Evolutionary conservation across 2,113 vertebrate species (phyloP), one percentile per base, ranked within the genome.

Genomic region (Cnemophilus loriae): DNA sequence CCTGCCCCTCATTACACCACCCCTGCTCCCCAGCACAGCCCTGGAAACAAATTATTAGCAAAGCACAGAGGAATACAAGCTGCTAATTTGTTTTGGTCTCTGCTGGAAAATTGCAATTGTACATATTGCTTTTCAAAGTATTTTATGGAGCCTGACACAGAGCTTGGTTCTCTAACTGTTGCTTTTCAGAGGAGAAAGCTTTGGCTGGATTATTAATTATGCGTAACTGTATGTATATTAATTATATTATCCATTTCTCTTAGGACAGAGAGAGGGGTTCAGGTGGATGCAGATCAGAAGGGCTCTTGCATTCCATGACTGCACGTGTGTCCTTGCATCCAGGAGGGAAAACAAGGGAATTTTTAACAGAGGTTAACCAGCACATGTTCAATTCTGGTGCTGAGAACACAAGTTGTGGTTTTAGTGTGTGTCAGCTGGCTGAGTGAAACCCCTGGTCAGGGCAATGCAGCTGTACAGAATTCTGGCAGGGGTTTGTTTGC

Each of bases 71-170:
- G 88, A 93, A 89, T 63, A 76, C 39, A 27, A 61, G 57, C 87
- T 89, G 74, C 74, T 95, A 64, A 96, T 95, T 94, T 89, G 84
- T 87, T 95, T 85, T 68, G 53, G 84, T 91, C 94, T 95, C 81
- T 49, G 89, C 84, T 95, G 77, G 69, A 96, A 95, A 89, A 75
- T 81, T 75, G 68, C 50, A 91, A 14, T 35, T 49, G 84, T 71
- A 49, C 37, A 19, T 89, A 75, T 65, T 95, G 85, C 52, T 89
- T 87, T 83, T 41, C 37, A 12, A 53, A 93, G 49, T 76, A 1
- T 59, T 26, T 94, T 69, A 21, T 18, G 37, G 73, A 75, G 23
- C 46, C 67, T 93, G 84, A 53, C 37, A 16, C 55, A 23, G 39
- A 69, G 67, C 84, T 76, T 32, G 47, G 10, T 10, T 65, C 13